A percentile compares a stretch with the other conserved stretches of the same genome.
Evolutionary conservation across 2,888 invertebrate species (phyloP).

Genomic region (Spisula solida): DNA sequence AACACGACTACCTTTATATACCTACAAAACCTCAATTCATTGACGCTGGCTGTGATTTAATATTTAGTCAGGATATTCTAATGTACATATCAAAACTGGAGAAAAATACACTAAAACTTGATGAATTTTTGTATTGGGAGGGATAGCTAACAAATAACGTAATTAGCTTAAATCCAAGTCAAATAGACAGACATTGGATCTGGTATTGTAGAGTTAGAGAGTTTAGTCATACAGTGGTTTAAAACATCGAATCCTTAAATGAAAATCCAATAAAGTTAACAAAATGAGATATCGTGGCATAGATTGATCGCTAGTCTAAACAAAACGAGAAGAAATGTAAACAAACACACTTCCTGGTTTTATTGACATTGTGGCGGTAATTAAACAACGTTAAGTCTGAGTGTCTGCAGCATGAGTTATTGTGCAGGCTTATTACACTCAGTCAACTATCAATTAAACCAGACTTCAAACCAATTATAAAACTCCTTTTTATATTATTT

Average conservation of each 20-base stretch:
- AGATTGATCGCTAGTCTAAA: conserved; percentile 34
- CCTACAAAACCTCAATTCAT: no score
- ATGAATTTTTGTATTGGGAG: neutral
- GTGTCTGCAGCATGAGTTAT: neutral
- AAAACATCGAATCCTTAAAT: neutral
- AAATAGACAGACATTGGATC: neutral
- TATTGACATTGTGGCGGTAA: conserved; percentile 47
- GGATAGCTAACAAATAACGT: neutral
- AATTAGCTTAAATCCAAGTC: conserved; percentile 5
- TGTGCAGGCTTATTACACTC: neutral
- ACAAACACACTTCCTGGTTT: conserved; percentile 38
- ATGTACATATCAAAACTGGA: neutral
- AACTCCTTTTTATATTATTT: neutral
- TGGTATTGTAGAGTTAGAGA: neutral
- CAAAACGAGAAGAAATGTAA: conserved; percentile 42
- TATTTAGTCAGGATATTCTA: neutral
- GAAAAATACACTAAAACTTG: neutral
- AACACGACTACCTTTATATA: no score
- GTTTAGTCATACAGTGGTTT: neutral
- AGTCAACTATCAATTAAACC: neutral
- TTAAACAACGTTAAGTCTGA: conserved; percentile 46
- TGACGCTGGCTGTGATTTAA: no score
- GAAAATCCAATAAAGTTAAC: conserved; percentile 30
- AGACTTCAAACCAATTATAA: conserved; percentile 22
- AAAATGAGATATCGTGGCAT: conserved; percentile 3